These are phyloP conservation scores for Apis cerana DNA, from an alignment of 1,140 invertebrate species.

Conservation along the genomic window DNA sequence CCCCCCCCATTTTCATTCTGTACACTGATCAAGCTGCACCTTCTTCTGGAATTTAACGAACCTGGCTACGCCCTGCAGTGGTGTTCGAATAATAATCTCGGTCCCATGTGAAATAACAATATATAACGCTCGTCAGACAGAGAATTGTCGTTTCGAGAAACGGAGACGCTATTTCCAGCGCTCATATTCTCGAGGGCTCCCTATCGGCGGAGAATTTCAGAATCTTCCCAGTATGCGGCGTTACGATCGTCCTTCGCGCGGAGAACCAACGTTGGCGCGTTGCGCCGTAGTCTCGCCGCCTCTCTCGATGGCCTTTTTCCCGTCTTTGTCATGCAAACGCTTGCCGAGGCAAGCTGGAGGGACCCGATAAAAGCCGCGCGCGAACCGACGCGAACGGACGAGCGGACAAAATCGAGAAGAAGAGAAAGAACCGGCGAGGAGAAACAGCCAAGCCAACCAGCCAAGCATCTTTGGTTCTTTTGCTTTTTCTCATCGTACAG, in stretches of 20 bases:
- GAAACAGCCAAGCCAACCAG: constrained; percentile 25
- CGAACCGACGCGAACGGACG: neutral
- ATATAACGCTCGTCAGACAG: neutral
- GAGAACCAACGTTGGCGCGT: constrained; percentile 31
- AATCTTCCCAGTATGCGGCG: constrained; percentile 53
- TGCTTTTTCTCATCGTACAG: constrained; percentile 35
- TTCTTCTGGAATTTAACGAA: constrained; percentile 25
- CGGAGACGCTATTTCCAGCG: constrained; percentile 32
- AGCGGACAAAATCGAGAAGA: constrained; percentile 5
- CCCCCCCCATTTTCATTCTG: neutral
- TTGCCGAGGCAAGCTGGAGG: neutral
- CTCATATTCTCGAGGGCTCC: neutral
- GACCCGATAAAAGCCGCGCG: neutral
- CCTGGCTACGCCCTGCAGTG: neutral
- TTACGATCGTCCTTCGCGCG: constrained; percentile 48
- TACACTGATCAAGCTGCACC: neutral
- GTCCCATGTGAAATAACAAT: constrained; percentile 6
- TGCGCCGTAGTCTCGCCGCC: constrained; percentile 29
- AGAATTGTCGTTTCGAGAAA: constrained; percentile 33
- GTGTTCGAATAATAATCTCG: neutral
- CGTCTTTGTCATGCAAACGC: constrained; percentile 59
- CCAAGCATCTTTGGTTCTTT: constrained; percentile 50
- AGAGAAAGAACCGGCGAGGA: constrained; percentile 42
- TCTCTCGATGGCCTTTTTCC: constrained; percentile 56
- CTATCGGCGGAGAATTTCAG: constrained; percentile 34